Evolutionary conservation across 2,113 vertebrate species (phyloP).

Genomic region (Chrysochloris asiatica): DNA sequence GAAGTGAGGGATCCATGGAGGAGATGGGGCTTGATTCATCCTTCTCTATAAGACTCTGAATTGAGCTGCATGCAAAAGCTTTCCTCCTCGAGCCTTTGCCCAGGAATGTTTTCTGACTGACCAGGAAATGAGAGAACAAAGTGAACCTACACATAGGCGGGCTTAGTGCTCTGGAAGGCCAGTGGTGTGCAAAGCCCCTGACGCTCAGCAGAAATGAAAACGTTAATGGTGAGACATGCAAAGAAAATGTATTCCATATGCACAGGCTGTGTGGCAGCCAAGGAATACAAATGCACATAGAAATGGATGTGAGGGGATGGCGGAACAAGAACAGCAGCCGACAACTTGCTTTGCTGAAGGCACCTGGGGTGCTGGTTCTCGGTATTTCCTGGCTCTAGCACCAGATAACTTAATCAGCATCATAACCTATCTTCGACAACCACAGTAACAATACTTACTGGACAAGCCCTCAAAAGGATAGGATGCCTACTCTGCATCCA

Average conservation of each 20-base stretch:
- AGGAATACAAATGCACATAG: constrained; percentile 77
- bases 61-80: not conserved
- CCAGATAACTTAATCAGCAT: not conserved
- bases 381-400: not conserved
- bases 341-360: constrained; percentile 17
- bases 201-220: constrained; percentile 86
- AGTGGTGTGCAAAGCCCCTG: constrained; percentile 80
- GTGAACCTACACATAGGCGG: constrained; percentile 70
- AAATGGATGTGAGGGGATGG: constrained; percentile 57
- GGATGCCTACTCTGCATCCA: not conserved
- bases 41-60: not conserved
- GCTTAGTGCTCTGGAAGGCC: constrained; percentile 72
- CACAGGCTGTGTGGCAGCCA: constrained; percentile 63
- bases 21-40: not conserved
- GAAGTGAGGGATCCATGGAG: not conserved
- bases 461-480: not conserved
- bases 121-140: constrained; percentile 80
- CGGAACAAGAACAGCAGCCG: accelerated
- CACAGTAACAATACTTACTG: not conserved
- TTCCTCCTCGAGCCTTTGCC: constrained; percentile 29
- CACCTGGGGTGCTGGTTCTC: not conserved
- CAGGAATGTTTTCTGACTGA: constrained; percentile 28
- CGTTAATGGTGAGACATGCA: constrained; percentile 82
- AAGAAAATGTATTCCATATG: constrained; percentile 84
- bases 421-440: not conserved